Evolutionary conservation across 2,797 vertebrate genomes (phyloP).

Genomic region (Molothrus aeneus): DNA sequence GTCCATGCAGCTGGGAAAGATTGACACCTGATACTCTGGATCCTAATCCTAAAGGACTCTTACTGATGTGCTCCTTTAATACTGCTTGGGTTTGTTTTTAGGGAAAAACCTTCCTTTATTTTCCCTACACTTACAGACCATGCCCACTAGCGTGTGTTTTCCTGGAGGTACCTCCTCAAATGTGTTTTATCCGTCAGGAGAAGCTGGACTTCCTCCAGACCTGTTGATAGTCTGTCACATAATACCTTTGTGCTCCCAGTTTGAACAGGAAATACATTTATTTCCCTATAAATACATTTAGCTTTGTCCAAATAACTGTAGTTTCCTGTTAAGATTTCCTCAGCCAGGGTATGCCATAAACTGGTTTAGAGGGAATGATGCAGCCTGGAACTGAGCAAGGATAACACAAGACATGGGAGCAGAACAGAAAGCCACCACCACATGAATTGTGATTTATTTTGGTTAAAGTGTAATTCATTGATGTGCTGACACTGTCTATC

Average conservation of each 20-base stretch:
- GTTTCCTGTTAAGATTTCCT: slow-evolving; percentile 35
- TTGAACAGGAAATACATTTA: slow-evolving; percentile 33
- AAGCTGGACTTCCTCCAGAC: background rate
- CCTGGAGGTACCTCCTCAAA: background rate
- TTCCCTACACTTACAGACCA: background rate
- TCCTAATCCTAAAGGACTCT: background rate
- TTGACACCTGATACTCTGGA: background rate
- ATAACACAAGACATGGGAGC: background rate
- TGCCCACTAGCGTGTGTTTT: background rate
- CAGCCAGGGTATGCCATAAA: background rate
- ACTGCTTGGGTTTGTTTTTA: background rate
- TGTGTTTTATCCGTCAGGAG: background rate
- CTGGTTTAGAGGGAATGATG: background rate
- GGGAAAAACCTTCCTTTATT: background rate
- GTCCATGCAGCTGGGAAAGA: background rate
- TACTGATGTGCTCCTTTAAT: background rate
- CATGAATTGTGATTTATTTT: slow-evolving; percentile 15
- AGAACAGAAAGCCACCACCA: background rate
- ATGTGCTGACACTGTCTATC: background rate
- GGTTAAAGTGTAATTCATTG: background rate
- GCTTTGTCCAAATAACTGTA: slow-evolving; percentile 10
- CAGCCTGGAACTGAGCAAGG: background rate
- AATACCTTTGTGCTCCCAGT: background rate
- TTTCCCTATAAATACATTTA: slow-evolving; percentile 20
- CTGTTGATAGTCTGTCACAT: background rate